Conservation (phyloP, 2,113 vertebrate species). For the Engystomops pustulosus region DNA sequence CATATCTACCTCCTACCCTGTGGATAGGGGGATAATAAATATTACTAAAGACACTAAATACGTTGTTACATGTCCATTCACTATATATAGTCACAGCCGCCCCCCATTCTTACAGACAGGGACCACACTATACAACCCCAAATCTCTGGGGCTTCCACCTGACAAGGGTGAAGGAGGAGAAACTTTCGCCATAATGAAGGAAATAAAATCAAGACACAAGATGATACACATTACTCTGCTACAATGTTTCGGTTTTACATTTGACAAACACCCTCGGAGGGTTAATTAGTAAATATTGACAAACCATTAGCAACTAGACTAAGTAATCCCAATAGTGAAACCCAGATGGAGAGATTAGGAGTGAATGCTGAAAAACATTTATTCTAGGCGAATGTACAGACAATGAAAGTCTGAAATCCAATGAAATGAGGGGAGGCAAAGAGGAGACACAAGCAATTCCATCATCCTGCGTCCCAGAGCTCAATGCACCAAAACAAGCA, state of each 20-base stretch:
- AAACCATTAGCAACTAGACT: background rate
- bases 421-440: too few species aligned
- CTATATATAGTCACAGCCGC: background rate
- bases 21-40: too few species aligned
- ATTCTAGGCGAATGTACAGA: too few species aligned
- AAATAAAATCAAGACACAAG: background rate
- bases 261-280: too few species aligned
- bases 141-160: constrained; percentile 25
- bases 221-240: too few species aligned
- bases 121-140: background rate
- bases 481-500: too few species aligned
- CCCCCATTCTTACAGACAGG: background rate
- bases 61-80: too few species aligned
- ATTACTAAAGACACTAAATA: too few species aligned
- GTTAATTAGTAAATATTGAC: constrained; percentile 24
- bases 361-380: background rate
- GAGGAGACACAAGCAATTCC: too few species aligned
- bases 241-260: background rate
- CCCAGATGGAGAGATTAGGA: background rate
- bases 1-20: too few species aligned
- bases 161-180: background rate
- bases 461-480: too few species aligned
- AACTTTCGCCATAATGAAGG: background rate
- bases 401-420: too few species aligned
- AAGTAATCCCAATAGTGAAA: background rate